Conservation (phyloP, 2,888 invertebrate genomes). For the Drosophila kanekoi region DNA sequence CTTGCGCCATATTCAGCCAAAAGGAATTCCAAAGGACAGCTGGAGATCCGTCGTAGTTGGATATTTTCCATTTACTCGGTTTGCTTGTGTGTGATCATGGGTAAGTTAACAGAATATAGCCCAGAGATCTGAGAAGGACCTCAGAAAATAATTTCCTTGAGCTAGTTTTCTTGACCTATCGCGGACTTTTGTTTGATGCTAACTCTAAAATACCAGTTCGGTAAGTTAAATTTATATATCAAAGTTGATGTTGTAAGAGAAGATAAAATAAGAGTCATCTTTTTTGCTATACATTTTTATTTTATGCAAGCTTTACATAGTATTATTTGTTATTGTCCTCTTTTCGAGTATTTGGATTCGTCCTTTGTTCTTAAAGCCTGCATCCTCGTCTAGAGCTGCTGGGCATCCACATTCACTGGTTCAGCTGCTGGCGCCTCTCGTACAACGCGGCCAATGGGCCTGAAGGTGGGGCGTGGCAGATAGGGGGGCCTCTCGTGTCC, state of each 20-base stretch:
- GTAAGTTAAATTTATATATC: conserved; percentile 60
- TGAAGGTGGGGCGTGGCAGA: conserved; percentile 27
- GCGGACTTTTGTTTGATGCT: conserved; percentile 83
- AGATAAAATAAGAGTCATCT: not conserved
- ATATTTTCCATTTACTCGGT: conserved; percentile 80
- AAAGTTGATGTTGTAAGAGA: not conserved
- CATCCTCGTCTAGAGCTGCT: not conserved
- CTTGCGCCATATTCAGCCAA: conserved; percentile 82
- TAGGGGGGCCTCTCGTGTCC: conserved; percentile 21
- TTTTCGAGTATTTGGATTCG: not conserved
- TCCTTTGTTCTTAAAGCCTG: not conserved
- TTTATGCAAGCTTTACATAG: not conserved
- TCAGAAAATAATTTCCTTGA: not conserved
- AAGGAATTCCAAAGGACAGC: conserved; percentile 74
- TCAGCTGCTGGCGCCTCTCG: conserved; percentile 24
- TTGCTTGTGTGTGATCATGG: conserved; percentile 74
- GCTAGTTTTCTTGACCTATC: conserved; percentile 82
- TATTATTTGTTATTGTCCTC: not conserved
- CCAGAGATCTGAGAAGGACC: no score
- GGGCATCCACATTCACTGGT: not conserved
- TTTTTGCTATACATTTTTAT: not conserved
- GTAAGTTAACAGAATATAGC: conserved; percentile 59
- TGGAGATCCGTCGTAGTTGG: conserved; percentile 80
- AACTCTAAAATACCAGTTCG: conserved; percentile 83
- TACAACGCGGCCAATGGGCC: conserved; percentile 24